Evolutionary conservation across 2,888 invertebrate genomes (phyloP).

Genomic region (Pogonocherus hispidulus): DNA sequence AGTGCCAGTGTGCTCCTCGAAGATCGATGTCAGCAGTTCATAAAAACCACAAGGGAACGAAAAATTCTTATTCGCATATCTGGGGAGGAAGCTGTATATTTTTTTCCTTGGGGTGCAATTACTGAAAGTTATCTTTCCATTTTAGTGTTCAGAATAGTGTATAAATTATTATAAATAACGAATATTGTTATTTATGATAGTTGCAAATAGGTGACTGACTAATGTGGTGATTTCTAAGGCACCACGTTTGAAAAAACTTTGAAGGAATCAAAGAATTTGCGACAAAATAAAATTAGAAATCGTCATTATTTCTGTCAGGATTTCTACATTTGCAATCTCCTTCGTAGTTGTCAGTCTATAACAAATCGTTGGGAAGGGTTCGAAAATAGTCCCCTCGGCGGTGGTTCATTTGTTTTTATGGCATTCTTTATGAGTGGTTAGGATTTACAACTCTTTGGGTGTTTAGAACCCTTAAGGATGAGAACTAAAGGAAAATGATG

Average conservation of each 20-base stretch:
- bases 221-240: too few species aligned
- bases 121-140: too few species aligned
- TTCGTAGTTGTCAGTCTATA: background rate
- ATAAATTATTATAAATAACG: too few species aligned
- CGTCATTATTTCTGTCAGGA: background rate
- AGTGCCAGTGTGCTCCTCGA: background rate
- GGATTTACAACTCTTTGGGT: slow-evolving; percentile 9
- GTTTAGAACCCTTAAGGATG: background rate
- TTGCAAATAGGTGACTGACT: too few species aligned
- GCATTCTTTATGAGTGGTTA: background rate
- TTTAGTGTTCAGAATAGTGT: too few species aligned
- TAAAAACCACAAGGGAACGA: background rate
- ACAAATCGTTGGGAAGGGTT: slow-evolving; percentile 9
- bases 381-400: slow-evolving; percentile 6
- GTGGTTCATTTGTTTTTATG: slow-evolving; percentile 11
- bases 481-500: background rate
- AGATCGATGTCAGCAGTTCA: slow-evolving; percentile 5
- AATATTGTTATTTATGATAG: too few species aligned
- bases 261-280: too few species aligned
- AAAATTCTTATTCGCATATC: too few species aligned
- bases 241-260: too few species aligned
- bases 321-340: background rate
- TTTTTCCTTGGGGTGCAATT: too few species aligned
- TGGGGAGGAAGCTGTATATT: too few species aligned
- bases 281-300: too few species aligned